Percentiles rank a stretch among this genome's conserved stretches.
Evolutionary conservation across 2,888 invertebrate species (phyloP).

Genomic region (Caenorhabditis uteleia): DNA sequence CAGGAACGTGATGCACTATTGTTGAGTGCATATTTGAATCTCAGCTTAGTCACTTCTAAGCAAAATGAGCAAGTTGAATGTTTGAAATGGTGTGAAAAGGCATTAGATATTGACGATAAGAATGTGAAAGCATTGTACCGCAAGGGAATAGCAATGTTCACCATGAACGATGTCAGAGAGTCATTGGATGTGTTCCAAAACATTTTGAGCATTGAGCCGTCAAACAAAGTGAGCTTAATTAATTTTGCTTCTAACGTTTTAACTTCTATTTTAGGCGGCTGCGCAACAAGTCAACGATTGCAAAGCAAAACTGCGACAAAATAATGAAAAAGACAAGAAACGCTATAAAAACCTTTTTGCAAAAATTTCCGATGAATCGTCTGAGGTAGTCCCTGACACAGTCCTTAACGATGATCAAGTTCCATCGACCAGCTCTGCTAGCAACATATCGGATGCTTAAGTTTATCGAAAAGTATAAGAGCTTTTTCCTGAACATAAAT

Average conservation of each 20-base stretch:
- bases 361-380: conserved; percentile 72
- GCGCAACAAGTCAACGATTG: conserved; percentile 75
- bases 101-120: conserved; percentile 77
- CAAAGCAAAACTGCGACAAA: conserved; percentile 79
- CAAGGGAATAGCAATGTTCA: conserved; percentile 56
- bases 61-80: conserved; percentile 67
- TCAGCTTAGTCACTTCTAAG: conserved; percentile 70
- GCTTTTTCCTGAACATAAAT: not conserved
- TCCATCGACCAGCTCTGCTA: conserved; percentile 28
- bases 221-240: conserved; percentile 76
- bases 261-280: conserved; percentile 48
- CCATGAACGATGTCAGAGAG: conserved; percentile 78
- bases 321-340: conserved; percentile 79
- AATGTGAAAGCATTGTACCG: conserved; percentile 90
- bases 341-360: conserved; percentile 93
- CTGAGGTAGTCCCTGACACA: not conserved
- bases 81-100: conserved; percentile 78
- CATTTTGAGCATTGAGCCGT: conserved; percentile 81
- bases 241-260: not conserved
- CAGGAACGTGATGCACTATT: conserved; percentile 51
- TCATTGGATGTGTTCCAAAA: conserved; percentile 82
- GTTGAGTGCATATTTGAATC: conserved; percentile 58
- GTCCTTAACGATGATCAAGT: conserved; percentile 17
- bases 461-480: too few relatives aligned
- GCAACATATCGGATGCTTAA: conserved; percentile 21